Evolutionary conservation across 2,113 vertebrate genomes (phyloP).

Genomic region (Pionites leucogaster): DNA sequence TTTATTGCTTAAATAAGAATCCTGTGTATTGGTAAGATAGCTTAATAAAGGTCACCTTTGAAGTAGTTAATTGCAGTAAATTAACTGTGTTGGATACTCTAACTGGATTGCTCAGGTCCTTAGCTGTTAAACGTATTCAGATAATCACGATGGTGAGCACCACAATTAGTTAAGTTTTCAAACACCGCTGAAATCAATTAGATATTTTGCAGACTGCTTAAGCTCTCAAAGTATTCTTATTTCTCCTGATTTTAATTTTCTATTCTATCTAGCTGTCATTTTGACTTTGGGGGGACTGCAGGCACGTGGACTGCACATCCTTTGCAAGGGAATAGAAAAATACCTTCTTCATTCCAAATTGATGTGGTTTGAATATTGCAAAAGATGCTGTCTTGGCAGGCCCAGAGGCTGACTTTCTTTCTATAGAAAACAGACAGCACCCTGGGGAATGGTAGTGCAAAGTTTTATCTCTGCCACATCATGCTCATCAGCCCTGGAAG

Average conservation of each 20-base stretch:
- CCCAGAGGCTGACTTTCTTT: background rate
- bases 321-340: background rate
- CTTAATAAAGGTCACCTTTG: conserved; percentile 52
- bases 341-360: background rate
- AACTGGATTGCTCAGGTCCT: conserved; percentile 11
- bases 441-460: background rate
- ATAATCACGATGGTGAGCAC: background rate
- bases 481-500: background rate
- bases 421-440: background rate
- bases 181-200: conserved; percentile 14
- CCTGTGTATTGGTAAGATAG: background rate
- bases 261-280: background rate
- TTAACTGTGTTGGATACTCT: conserved; percentile 26
- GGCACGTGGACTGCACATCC: background rate
- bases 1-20: background rate
- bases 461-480: background rate
- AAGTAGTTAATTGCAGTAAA: conserved; percentile 51
- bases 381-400: conserved; percentile 12
- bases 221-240: background rate
- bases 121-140: conserved; percentile 1
- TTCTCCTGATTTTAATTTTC: background rate
- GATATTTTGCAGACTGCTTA: background rate
- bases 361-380: conserved; percentile 23
- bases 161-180: conserved; percentile 44
- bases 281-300: background rate